These are phyloP conservation scores for Heterodera schachtii DNA, from an alignment of 1,140 invertebrate species.

Conservation along the genomic window DNA sequence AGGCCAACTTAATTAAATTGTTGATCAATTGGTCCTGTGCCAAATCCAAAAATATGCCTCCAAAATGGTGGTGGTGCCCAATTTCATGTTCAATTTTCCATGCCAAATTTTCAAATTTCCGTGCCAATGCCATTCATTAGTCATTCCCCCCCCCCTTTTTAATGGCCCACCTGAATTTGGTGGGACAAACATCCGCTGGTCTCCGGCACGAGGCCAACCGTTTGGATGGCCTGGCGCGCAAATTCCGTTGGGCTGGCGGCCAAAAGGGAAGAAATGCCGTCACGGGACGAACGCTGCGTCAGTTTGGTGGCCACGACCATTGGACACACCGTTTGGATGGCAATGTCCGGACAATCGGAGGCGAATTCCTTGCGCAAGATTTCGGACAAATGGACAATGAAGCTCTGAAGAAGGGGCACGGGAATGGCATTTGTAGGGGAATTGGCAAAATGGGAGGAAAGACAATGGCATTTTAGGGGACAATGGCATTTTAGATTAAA, in stretches of 20 bases:
- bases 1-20: too few relatives aligned
- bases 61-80: too few relatives aligned
- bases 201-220: slow-evolving; percentile 22
- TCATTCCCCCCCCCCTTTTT: too few relatives aligned
- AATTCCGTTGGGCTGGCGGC: background rate
- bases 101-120: too few relatives aligned
- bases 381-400: slow-evolving; percentile 38
- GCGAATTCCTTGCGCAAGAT: slow-evolving; percentile 42
- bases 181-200: slow-evolving; percentile 23
- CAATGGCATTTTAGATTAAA: background rate
- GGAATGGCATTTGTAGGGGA: background rate
- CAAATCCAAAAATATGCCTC: too few relatives aligned
- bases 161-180: slow-evolving; percentile 7
- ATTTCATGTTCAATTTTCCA: too few relatives aligned
- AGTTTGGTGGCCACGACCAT: slow-evolving; percentile 54
- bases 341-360: slow-evolving; percentile 14
- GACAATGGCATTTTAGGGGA: too few relatives aligned
- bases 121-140: too few relatives aligned
- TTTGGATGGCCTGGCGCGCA: slow-evolving; percentile 18
- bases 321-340: slow-evolving; percentile 48
- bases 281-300: slow-evolving; percentile 19
- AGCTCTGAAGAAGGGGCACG: slow-evolving; percentile 40
- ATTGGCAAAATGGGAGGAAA: background rate
- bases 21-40: too few relatives aligned
- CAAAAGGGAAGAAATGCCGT: background rate